These are phyloP conservation scores for Chelmon rostratus DNA, from an alignment of 2,797 vertebrate species.

Conservation along the genomic window DNA sequence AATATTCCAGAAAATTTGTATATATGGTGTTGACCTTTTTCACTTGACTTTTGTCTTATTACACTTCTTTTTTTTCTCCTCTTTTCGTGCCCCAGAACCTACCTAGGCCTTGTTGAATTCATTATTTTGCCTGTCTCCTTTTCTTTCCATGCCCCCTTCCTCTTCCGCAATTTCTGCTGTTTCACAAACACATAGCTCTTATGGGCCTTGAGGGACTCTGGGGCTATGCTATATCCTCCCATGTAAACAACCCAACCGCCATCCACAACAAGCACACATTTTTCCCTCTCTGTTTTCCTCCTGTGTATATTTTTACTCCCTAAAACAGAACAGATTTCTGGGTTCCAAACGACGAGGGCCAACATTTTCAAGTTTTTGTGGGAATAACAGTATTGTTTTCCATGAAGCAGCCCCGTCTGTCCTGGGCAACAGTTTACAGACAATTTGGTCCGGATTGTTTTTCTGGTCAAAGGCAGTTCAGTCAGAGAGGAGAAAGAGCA, in stretches of 20 bases:
- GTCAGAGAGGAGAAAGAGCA: constrained; percentile 49
- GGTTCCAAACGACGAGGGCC: constrained; percentile 50
- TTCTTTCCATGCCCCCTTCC: constrained; percentile 57
- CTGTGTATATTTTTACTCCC: constrained; percentile 75
- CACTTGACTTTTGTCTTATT: constrained; percentile 9
- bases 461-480: constrained; percentile 74
- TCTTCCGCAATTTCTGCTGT: constrained; percentile 73
- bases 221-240: constrained; percentile 77
- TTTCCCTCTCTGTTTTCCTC: constrained; percentile 59
- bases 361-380: constrained; percentile 66
- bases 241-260: constrained; percentile 78
- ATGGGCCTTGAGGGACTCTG: constrained; percentile 69
- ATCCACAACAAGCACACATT: constrained; percentile 72
- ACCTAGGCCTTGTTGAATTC: constrained; percentile 46
- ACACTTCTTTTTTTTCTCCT: neutral
- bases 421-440: constrained; percentile 71
- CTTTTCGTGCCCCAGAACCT: constrained; percentile 31
- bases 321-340: constrained; percentile 64
- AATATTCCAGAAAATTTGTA: neutral
- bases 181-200: constrained; percentile 76
- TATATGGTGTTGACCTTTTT: constrained; percentile 1
- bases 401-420: constrained; percentile 58
- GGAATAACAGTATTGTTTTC: constrained; percentile 79
- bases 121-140: constrained; percentile 51
- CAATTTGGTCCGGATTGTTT: constrained; percentile 70